Evolutionary conservation across 2,888 invertebrate genomes (phyloP).

Genomic region (Carcina quercana): DNA sequence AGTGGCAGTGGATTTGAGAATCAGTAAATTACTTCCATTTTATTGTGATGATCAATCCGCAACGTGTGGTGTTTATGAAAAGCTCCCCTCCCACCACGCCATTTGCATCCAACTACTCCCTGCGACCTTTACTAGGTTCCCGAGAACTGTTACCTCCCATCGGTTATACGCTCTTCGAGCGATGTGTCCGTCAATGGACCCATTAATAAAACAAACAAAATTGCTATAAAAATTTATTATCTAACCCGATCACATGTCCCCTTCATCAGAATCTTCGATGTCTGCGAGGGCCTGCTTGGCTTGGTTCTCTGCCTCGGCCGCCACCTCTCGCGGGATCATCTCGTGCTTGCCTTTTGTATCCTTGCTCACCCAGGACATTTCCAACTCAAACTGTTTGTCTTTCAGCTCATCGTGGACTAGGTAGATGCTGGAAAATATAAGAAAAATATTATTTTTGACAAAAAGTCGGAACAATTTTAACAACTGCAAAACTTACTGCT

Average conservation of each 20-base stretch:
- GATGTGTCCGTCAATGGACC: too few species aligned
- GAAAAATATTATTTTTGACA: constrained; percentile 1
- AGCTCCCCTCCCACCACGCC: too few species aligned
- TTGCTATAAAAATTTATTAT: constrained; percentile 49
- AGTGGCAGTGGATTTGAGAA: too few species aligned
- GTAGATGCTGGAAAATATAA: constrained; percentile 81
- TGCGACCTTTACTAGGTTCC: too few species aligned
- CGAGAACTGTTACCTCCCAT: too few species aligned
- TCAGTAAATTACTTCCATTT: too few species aligned
- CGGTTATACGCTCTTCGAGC: too few species aligned
- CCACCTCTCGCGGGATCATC: constrained; percentile 84
- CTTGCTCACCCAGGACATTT: constrained; percentile 95
- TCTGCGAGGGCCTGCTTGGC: constrained; percentile 92
- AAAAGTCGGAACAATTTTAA: too few species aligned
- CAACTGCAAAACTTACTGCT: too few species aligned
- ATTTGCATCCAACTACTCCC: too few species aligned
- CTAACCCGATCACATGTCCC: constrained; percentile 77
- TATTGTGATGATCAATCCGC: too few species aligned
- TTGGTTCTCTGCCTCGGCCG: constrained; percentile 88
- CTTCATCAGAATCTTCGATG: constrained; percentile 89
- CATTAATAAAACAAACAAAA: background rate
- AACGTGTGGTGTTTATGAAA: too few species aligned
- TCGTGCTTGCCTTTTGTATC: constrained; percentile 87
- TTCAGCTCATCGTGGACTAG: constrained; percentile 95
- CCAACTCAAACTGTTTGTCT: constrained; percentile 95